Percentiles rank a stretch among this genome's conserved stretches.
Evolutionary conservation across 2,888 invertebrate species (phyloP).

Genomic region (Leptinotarsa rubiginosa): DNA sequence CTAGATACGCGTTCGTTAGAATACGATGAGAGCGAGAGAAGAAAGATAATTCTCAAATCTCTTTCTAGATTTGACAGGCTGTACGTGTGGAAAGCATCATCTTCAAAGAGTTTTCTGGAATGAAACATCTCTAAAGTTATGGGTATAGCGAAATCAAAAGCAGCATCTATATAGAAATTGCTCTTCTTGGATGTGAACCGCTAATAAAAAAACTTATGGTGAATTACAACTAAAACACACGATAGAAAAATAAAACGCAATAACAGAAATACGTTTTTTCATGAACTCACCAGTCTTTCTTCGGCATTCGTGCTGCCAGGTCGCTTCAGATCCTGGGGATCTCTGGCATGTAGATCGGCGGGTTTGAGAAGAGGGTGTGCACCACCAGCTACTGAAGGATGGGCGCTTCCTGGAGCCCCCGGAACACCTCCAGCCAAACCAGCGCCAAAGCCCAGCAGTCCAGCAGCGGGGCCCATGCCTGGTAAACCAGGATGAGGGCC

Average conservation of each 20-base stretch:
- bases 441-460: slow-evolving; percentile 57
- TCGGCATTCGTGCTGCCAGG: slow-evolving; percentile 63
- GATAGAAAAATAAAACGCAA: not conserved
- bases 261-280: not conserved
- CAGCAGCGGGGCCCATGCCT: slow-evolving; percentile 62
- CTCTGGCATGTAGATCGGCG: slow-evolving; percentile 61
- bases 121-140: too few relatives aligned
- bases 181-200: too few relatives aligned
- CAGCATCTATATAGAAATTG: too few relatives aligned
- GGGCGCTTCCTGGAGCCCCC: slow-evolving; percentile 56
- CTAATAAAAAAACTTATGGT: too few relatives aligned
- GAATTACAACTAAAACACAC: too few relatives aligned
- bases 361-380: slow-evolving; percentile 64
- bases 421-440: slow-evolving; percentile 60
- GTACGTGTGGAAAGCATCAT: too few relatives aligned
- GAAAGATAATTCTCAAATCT: too few relatives aligned
- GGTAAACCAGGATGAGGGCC: slow-evolving; percentile 64
- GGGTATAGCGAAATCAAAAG: too few relatives aligned
- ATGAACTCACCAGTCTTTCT: slow-evolving; percentile 63
- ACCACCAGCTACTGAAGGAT: slow-evolving; percentile 55
- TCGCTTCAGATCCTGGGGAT: slow-evolving; percentile 60
- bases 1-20: too few relatives aligned
- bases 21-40: too few relatives aligned
- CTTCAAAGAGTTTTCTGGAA: too few relatives aligned
- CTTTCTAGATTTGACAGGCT: too few relatives aligned